Evolutionary conservation across 2,888 invertebrate genomes (phyloP).

Genomic region (Nomada fucata): DNA sequence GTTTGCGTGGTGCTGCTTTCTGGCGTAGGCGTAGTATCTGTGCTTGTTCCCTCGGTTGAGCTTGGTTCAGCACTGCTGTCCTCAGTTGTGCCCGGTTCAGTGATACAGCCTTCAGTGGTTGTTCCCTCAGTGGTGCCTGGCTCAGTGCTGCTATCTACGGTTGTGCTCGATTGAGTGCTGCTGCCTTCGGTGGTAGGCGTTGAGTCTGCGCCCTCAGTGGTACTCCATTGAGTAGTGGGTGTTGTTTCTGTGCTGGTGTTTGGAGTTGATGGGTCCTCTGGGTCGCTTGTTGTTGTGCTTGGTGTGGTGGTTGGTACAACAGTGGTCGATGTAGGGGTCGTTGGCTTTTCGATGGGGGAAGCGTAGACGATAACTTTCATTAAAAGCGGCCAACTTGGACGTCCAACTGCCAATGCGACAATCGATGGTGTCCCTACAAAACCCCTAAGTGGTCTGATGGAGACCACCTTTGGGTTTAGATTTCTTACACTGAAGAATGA

Average conservation of each 20-base stretch:
- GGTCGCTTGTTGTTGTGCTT: no score
- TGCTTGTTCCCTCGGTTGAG: background rate
- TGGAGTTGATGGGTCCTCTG: no score
- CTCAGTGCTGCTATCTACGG: background rate
- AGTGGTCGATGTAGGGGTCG: background rate
- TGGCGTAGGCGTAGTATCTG: background rate
- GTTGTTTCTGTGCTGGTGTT: no score
- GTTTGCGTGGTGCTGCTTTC: background rate
- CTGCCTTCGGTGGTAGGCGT: background rate
- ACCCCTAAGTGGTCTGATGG: conserved; percentile 55
- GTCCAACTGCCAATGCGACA: conserved; percentile 50
- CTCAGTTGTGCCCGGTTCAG: background rate
- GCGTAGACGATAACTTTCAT: conserved; percentile 63
- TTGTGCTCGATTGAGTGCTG: background rate
- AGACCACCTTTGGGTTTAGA: conserved; percentile 38
- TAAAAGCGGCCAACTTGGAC: conserved; percentile 48
- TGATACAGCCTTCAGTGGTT: background rate
- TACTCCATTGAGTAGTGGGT: background rate
- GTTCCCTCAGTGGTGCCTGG: background rate
- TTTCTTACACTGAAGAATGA: conserved; percentile 62
- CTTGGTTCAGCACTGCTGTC: background rate
- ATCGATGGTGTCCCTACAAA: conserved; percentile 51
- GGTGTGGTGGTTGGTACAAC: background rate
- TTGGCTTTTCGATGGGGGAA: background rate
- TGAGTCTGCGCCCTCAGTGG: background rate